Evolutionary conservation across 1,140 invertebrate genomes (phyloP).

Genomic region (Pseudomyrmex gracilis): DNA sequence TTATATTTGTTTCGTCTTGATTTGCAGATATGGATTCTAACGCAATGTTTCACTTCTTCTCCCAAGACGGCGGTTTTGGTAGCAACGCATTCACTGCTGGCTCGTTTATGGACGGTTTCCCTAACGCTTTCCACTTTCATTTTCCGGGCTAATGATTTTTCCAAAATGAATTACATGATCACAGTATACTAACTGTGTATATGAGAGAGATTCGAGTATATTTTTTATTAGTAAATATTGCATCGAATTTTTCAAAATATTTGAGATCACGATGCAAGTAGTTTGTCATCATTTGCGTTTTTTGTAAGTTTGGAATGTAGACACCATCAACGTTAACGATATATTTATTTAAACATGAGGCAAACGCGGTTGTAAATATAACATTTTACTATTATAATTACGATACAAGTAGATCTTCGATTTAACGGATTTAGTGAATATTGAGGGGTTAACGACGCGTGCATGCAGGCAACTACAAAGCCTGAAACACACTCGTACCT

Average conservation of each 20-base stretch:
- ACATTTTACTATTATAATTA: slow-evolving; percentile 17
- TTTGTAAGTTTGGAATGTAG: slow-evolving; percentile 30
- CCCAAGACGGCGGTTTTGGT: slow-evolving; percentile 85
- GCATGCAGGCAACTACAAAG: slow-evolving; percentile 13
- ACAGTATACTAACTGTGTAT: slow-evolving; percentile 29
- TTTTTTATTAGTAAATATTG: slow-evolving; percentile 55
- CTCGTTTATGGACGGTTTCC: slow-evolving; percentile 87
- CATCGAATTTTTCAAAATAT: slow-evolving; percentile 41
- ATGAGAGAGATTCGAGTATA: slow-evolving; percentile 25
- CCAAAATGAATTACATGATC: slow-evolving; percentile 4
- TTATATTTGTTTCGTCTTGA: slow-evolving; percentile 66
- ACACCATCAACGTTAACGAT: slow-evolving; percentile 16
- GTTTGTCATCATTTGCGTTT: slow-evolving; percentile 17
- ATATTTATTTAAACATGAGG: slow-evolving; percentile 65
- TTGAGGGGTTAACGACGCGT: slow-evolving; percentile 15
- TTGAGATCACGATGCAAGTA: slow-evolving; percentile 22
- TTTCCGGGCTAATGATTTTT: slow-evolving; percentile 86
- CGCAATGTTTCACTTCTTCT: slow-evolving; percentile 93
- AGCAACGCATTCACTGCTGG: slow-evolving; percentile 66
- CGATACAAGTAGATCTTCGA: slow-evolving; percentile 6
- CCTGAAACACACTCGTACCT: slow-evolving; percentile 15
- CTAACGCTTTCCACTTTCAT: slow-evolving; percentile 85
- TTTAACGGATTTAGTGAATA: slow-evolving; percentile 28
- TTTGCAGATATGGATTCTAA: slow-evolving; percentile 91
- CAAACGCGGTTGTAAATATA: slow-evolving; percentile 58